Percentiles rank a stretch among this genome's conserved stretches.
These are phyloP conservation scores for Semaprochilodus insignis DNA, from an alignment of 2,797 vertebrate genomes.

Conservation along the genomic window DNA sequence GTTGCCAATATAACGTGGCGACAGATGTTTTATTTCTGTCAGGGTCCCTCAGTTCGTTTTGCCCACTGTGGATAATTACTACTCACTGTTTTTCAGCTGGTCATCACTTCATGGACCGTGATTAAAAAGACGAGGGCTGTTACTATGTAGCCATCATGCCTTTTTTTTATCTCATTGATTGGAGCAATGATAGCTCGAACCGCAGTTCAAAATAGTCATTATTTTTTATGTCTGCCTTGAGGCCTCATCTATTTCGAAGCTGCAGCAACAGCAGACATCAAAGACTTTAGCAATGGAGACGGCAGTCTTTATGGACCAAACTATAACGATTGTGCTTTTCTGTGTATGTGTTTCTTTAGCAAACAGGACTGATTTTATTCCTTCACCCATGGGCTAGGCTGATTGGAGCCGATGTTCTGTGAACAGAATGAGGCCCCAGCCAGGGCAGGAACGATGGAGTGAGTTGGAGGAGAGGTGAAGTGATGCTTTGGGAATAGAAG, in stretches of 20 bases:
- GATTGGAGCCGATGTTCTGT: not conserved
- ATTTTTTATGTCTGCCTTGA: not conserved
- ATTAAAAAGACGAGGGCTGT: slow-evolving; percentile 6
- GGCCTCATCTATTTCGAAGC: slow-evolving; percentile 13
- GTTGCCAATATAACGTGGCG: slow-evolving; percentile 9
- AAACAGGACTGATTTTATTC: not conserved
- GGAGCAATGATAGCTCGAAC: not conserved
- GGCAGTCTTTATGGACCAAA: slow-evolving; percentile 29
- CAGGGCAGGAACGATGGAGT: not conserved
- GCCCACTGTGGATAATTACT: slow-evolving; percentile 13
- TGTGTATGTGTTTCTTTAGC: not conserved
- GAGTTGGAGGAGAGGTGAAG: slow-evolving; percentile 4
- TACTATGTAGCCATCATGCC: not conserved
- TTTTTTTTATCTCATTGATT: not conserved
- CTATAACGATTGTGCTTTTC: slow-evolving; percentile 21
- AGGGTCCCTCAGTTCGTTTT: not conserved
- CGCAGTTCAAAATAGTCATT: not conserved
- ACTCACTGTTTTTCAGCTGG: not conserved
- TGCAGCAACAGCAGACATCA: slow-evolving; percentile 23
- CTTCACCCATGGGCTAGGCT: not conserved
- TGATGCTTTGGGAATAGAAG: slow-evolving; percentile 20
- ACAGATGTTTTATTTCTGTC: slow-evolving; percentile 24
- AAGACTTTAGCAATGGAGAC: slow-evolving; percentile 10
- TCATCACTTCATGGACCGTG: not conserved
- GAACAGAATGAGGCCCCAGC: not conserved